phyloP scores from a whole-genome alignment of 1,140 invertebrate genomes.

The Oryctes rhinoceros region DNA sequence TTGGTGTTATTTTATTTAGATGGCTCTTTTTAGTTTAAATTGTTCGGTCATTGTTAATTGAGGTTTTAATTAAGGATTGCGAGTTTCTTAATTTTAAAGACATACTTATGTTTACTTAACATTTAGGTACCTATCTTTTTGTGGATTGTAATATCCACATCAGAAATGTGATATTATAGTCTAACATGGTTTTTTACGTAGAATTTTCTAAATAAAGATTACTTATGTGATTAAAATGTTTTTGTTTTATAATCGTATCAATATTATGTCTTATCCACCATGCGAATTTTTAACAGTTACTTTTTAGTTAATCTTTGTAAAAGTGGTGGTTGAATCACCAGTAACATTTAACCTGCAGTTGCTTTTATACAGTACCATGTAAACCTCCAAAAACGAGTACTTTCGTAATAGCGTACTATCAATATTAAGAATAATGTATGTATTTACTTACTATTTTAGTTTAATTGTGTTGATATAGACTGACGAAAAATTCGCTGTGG shows the following conservation, averaged over 20 bases:
- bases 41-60: not conserved
- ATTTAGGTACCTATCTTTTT: conserved; percentile 6
- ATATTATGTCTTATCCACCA: no score
- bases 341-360: no score
- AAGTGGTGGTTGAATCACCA: no score
- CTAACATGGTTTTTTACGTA: conserved; percentile 39
- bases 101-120: conserved; percentile 5
- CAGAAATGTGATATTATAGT: conserved; percentile 55
- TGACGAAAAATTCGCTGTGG: no score
- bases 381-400: no score
- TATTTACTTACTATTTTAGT: no score
- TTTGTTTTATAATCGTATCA: not conserved
- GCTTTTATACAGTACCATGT: no score
- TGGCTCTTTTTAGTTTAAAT: not conserved
- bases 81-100: conserved; percentile 22
- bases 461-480: no score
- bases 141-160: conserved; percentile 53
- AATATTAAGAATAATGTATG: no score
- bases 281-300: no score
- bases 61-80: not conserved
- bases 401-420: no score
- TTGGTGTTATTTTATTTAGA: not conserved
- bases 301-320: no score
- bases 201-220: conserved; percentile 42
- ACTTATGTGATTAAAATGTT: not conserved